Evolutionary conservation across 2,888 invertebrate species (phyloP).

Genomic region (Conchocele bisecta): DNA sequence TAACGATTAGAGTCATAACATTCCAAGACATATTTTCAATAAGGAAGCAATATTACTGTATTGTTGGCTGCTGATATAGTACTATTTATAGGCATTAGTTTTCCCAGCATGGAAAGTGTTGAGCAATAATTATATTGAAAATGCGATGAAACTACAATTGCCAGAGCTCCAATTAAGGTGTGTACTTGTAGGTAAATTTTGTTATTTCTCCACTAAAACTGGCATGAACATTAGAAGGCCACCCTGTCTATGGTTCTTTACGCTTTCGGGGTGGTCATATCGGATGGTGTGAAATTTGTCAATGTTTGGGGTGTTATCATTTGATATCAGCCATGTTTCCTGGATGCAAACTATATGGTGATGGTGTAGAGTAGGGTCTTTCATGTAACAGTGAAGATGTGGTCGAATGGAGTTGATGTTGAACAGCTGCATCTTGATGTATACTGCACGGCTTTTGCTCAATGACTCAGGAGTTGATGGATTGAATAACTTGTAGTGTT

Average conservation of each 20-base stretch:
- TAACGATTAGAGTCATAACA: no score
- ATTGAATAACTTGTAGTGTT: background rate
- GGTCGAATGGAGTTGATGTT: constrained; percentile 20
- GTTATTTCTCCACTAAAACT: no score
- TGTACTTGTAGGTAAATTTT: no score
- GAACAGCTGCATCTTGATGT: constrained; percentile 11
- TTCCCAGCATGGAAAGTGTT: no score
- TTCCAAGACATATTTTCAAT: no score
- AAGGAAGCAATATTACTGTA: no score
- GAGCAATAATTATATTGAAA: no score
- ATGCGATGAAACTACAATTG: no score
- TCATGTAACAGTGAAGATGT: constrained; percentile 1
- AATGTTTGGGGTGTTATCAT: constrained; percentile 11
- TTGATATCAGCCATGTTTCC: constrained; percentile 28
- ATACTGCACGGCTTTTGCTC: background rate
- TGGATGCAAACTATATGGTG: constrained; percentile 23
- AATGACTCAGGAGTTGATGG: constrained; percentile 5
- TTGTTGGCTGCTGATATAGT: no score
- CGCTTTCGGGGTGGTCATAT: constrained; percentile 10
- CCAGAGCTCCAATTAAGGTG: no score
- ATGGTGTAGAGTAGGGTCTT: constrained; percentile 1
- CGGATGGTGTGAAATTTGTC: constrained; percentile 2
- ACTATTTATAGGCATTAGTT: no score
- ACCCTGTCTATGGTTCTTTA: constrained; percentile 9
- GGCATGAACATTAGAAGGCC: constrained; percentile 3